Percentiles rank a stretch among this genome's conserved stretches.
Evolutionary conservation across 2,113 vertebrate genomes (phyloP).

Genomic region (Chloropsis cyanopogon): DNA sequence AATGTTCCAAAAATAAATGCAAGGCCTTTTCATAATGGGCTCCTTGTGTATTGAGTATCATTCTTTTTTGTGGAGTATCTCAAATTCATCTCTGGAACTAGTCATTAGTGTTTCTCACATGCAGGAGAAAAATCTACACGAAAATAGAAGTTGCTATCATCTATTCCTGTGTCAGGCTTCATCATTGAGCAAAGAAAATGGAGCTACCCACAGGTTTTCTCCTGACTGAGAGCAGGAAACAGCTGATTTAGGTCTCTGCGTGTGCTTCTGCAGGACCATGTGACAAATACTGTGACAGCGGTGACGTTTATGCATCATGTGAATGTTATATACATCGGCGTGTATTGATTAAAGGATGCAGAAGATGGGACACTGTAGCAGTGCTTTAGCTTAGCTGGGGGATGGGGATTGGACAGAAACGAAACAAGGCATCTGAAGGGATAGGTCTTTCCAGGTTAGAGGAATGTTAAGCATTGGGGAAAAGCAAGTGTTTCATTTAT

Average conservation of each 20-base stretch:
- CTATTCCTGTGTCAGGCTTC: neutral
- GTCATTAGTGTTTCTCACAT: neutral
- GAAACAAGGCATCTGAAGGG: neutral
- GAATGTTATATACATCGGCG: neutral
- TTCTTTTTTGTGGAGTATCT: neutral
- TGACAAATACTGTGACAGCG: neutral
- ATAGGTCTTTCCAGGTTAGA: neutral
- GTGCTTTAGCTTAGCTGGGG: neutral
- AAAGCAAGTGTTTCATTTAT: neutral
- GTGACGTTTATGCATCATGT: neutral
- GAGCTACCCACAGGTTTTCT: neutral
- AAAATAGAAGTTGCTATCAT: neutral
- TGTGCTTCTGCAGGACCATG: neutral
- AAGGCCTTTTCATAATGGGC: neutral
- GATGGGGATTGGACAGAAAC: neutral
- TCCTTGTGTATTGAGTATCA: neutral
- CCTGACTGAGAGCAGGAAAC: neutral
- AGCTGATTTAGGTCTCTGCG: neutral
- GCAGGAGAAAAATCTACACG: neutral
- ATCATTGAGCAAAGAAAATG: neutral
- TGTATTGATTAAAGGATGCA: neutral
- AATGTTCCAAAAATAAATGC: neutral
- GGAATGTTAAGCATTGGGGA: neutral
- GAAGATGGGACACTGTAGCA: neutral
- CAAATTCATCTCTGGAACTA: neutral